These are phyloP conservation scores for Coptodon rendalli DNA, from an alignment of 2,113 vertebrate species.

Conservation along the genomic window DNA sequence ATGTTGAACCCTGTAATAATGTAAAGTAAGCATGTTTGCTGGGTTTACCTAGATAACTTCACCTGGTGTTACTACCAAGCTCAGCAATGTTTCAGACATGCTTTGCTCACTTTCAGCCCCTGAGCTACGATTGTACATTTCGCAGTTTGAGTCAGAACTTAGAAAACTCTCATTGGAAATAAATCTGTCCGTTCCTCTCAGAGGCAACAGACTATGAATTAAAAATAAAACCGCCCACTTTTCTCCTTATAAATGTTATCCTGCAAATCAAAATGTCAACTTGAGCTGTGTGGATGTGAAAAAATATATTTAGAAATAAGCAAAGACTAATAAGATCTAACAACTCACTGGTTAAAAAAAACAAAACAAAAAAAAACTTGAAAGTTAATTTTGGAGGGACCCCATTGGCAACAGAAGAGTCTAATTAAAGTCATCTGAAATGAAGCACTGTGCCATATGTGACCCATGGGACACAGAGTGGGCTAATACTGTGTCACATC, in stretches of 20 bases:
- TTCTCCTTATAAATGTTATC: neutral
- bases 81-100: neutral
- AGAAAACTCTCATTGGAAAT: neutral
- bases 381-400: neutral
- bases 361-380: neutral
- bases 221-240: neutral
- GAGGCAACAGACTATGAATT: neutral
- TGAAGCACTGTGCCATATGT: neutral
- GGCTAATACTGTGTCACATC: neutral
- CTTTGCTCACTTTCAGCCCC: neutral
- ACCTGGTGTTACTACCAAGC: neutral
- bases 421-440: neutral
- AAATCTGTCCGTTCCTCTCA: neutral
- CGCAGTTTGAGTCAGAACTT: neutral
- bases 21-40: neutral
- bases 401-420: neutral
- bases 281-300: neutral
- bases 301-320: neutral
- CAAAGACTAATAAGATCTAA: neutral
- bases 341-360: neutral
- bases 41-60: neutral
- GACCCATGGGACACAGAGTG: neutral
- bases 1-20: neutral
- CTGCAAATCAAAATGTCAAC: neutral
- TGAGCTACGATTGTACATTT: neutral